These are phyloP conservation scores for Channallabes apus DNA, from an alignment of 2,797 vertebrate genomes.

Conservation along the genomic window DNA sequence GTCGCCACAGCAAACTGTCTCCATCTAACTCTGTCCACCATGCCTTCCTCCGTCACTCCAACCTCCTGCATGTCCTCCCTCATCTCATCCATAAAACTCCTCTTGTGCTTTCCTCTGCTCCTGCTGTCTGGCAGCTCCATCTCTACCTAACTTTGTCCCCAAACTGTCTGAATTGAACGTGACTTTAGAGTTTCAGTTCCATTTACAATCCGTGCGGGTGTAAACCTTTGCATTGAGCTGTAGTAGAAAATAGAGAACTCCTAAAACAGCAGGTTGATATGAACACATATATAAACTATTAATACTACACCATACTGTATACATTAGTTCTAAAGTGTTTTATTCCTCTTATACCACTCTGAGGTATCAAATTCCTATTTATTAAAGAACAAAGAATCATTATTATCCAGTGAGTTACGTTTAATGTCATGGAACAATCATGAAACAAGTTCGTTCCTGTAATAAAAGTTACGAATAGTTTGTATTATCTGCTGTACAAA, in stretches of 20 bases:
- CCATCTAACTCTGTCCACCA: no score
- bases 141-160: no score
- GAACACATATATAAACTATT: neutral
- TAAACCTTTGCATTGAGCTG: neutral
- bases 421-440: neutral
- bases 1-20: no score
- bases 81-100: no score
- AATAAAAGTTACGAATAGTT: neutral
- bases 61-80: no score
- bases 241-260: neutral
- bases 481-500: neutral
- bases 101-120: no score
- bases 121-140: no score
- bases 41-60: no score
- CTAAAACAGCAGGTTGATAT: neutral
- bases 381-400: neutral
- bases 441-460: neutral
- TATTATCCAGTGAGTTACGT: neutral
- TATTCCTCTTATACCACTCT: neutral
- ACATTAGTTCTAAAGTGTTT: neutral
- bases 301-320: neutral
- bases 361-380: neutral
- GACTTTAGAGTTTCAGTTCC: neutral
- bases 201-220: neutral
- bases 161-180: neutral